Evolutionary conservation across 2,888 invertebrate species (phyloP), one percentile per base, ranked within the genome.

Genomic region (Synergus umbraculus): DNA sequence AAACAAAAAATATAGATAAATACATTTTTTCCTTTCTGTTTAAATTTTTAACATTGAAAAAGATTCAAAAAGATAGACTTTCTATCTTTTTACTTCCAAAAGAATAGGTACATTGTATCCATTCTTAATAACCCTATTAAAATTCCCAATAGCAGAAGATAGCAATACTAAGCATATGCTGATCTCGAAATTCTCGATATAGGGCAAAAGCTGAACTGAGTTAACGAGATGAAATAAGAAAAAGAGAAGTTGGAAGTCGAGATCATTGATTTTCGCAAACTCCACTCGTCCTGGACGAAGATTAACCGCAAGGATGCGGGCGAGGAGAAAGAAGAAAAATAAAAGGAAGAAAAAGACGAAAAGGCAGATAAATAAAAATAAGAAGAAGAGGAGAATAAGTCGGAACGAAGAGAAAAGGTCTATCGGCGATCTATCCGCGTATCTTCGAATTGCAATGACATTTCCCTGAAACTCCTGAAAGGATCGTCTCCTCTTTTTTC

Each of bases 201-300:
- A 73, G 69, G 69, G 69, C 49, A 49, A 73, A 73, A 73, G 69
- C 69, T 29, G 69, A 49, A 10, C 69, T 69, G 49, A 54, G 49
- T 73, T 73, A 73, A 73, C 69, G 69, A 73, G 69, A 73, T 73
- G 69, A 73, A 73, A 73, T 10, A 73, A 73, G 69, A 73, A 73
- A 49, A 73, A 73, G 69, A 54, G 49, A n/a, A 49, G 29, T 49
- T 73, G 69, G 29, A 54, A 49, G 69, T 49, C 69, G 37, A 73
- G 69, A 73, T 73, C 69, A 73, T 73, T 73, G 69, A 73, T 73
- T 73, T 73, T 73, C 54, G 49, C 69, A 49, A 22, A 69, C 46
- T 69, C 67, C 67, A 46, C 67, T 69, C 49, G 69, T 69, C 29
- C 49, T 73, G 54, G 69, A 73, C 69, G 49, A 73, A 73, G 69